phyloP scores from a whole-genome alignment of 2,113 vertebrate genomes.

The Ictidomys tridecemlineatus region DNA sequence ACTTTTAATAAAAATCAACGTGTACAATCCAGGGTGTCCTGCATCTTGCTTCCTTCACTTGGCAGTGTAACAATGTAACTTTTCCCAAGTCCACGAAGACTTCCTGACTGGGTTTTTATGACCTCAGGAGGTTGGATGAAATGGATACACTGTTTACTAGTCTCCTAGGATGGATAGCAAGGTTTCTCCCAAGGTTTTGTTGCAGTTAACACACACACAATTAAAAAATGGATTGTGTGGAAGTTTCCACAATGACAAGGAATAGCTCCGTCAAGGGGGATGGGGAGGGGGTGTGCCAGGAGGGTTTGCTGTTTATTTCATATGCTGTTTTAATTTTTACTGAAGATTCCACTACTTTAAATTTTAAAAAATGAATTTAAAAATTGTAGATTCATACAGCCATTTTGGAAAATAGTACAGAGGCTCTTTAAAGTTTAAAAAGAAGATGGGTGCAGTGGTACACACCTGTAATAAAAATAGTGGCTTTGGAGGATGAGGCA shows the following conservation, averaged over 20 bases:
- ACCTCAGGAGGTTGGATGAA: not conserved
- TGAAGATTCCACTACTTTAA: constrained; percentile 25
- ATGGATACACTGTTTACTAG: not conserved
- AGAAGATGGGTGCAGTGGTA: too few species aligned
- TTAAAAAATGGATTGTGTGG: not conserved
- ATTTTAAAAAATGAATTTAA: not conserved
- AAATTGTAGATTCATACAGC: not conserved
- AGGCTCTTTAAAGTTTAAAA: not conserved
- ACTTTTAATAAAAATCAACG: not conserved
- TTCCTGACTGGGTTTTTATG: not conserved
- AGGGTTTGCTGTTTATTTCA: not conserved
- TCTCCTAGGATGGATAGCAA: not conserved
- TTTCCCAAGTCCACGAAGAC: not conserved
- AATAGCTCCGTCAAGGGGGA: accelerated
- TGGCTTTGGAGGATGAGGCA: too few species aligned
- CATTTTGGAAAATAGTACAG: not conserved
- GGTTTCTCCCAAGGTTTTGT: not conserved
- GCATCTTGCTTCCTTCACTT: not conserved
- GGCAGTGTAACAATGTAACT: not conserved
- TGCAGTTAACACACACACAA: not conserved
- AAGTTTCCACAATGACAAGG: not conserved
- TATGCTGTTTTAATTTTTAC: not conserved
- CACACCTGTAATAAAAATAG: too few species aligned
- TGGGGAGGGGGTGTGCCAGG: not conserved
- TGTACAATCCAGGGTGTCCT: not conserved